Percentiles rank a stretch among this genome's conserved stretches.
phyloP scores from a whole-genome alignment of 2,113 vertebrate species.

The Orycteropus afer region DNA sequence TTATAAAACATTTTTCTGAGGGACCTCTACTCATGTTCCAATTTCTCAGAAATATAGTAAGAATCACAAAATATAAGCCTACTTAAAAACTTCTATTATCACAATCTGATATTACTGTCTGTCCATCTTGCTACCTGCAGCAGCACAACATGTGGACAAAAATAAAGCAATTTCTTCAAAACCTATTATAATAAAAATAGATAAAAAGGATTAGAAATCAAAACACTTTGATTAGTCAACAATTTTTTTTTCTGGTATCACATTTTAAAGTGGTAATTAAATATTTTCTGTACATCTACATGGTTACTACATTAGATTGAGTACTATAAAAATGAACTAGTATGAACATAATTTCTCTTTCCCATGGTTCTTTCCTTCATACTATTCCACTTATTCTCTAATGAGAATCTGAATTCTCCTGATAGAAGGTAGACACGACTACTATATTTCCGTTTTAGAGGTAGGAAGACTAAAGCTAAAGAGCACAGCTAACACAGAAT shows the following conservation, averaged over 20 bases:
- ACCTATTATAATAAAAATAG: neutral
- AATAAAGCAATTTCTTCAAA: constrained; percentile 55
- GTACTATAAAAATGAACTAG: neutral
- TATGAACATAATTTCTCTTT: neutral
- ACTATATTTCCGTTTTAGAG: neutral
- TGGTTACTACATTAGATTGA: neutral
- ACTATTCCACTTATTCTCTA: neutral
- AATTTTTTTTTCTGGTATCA: neutral
- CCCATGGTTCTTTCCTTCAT: neutral
- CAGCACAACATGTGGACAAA: constrained; percentile 22
- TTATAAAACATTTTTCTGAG: neutral
- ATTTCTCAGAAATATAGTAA: neutral
- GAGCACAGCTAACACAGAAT: constrained; percentile 25
- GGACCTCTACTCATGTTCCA: neutral
- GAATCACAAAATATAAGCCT: neutral
- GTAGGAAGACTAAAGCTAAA: neutral
- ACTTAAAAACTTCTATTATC: constrained; percentile 12
- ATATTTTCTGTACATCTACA: constrained; percentile 24
- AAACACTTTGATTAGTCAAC: neutral
- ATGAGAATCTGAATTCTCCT: neutral
- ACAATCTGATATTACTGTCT: constrained; percentile 17
- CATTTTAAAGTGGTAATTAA: constrained; percentile 26
- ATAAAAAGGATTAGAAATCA: neutral
- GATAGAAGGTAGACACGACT: neutral
- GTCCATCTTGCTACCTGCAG: neutral